Percentiles rank a stretch among this genome's conserved stretches.
Conservation (phyloP, 1,140 invertebrate genomes). For the Drosophila kanapiae region DNA sequence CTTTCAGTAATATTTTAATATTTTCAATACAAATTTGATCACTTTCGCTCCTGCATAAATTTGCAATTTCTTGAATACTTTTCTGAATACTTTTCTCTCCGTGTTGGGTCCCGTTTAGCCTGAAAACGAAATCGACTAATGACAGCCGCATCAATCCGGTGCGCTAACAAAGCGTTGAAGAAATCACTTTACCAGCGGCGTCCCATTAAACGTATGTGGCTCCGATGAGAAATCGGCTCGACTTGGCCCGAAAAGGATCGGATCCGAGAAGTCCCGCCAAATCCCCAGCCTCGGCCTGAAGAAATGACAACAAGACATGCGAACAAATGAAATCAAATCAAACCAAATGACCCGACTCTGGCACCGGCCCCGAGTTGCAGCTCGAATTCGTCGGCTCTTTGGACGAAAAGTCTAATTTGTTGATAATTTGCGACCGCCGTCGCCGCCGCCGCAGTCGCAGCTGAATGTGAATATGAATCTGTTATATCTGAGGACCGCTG, state of each 20-base stretch:
- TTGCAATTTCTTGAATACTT: no score
- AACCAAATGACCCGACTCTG: constrained; percentile 41
- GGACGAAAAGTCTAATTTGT: constrained; percentile 84
- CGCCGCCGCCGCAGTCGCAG: no score
- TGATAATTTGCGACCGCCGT: constrained; percentile 82
- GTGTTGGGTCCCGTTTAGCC: constrained; percentile 69
- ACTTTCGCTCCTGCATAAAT: no score
- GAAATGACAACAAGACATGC: constrained; percentile 83
- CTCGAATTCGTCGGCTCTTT: constrained; percentile 41
- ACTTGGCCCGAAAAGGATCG: constrained; percentile 28
- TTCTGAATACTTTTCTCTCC: constrained; percentile 10
- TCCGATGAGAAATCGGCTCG: constrained; percentile 35
- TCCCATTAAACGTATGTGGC: constrained; percentile 63
- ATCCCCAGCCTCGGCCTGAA: constrained; percentile 23
- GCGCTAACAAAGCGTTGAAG: constrained; percentile 85
- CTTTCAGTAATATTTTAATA: no score
- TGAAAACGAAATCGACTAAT: constrained; percentile 78
- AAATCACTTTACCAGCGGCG: constrained; percentile 85
- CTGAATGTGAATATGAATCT: not conserved
- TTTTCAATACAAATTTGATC: no score
- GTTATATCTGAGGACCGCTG: constrained; percentile 24
- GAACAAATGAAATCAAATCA: constrained; percentile 76
- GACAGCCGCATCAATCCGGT: constrained; percentile 82
- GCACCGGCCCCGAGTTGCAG: not conserved
- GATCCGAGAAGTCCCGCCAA: constrained; percentile 14